Evolutionary conservation across 2,113 vertebrate species (phyloP), one percentile per base, ranked within the genome.

Genomic region (Cephalopholis sonnerati): DNA sequence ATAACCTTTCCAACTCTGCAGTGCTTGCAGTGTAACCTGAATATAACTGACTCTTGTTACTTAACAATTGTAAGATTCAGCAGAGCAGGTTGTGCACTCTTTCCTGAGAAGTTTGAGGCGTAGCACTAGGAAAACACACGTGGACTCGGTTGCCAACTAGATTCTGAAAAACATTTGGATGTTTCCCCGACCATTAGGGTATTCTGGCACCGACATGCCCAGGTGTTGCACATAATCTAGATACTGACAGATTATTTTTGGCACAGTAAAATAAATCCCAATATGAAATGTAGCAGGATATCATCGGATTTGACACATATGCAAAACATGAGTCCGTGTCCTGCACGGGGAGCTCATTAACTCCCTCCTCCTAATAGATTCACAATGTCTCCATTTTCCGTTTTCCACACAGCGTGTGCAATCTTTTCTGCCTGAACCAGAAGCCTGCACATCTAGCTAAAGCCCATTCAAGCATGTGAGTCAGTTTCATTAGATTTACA

Each of bases 401-500:
- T 63, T 77, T 78, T 76, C 55, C n/a, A n/a, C 80, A 61, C 63
- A 58, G 58, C 29, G 1, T 68, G 79, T 62, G 63, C 74, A 86
- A 58, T 83, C 57, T 46, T 79, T 79, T 87, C 71, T 66, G 86
- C 71, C 48, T 68, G 72, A 71, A 79, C 84, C 74, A 79, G 74
- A 87, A 83, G 73, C 79, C 61, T 79, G 53, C 76, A 83, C 12
- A 11, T 82, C 55, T 18, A 54, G 57, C 76, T 64, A 29, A 72
- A 84, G 83, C 46, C 41, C 63, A 29, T 72, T 87, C 59, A 74
- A 70, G 80, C 83, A 9, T 54, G 62, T 63, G 80, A 86, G 74
- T 27, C 87, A 29, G 59, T 85, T 92, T 85, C 79, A 89, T 90
- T 91, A 82, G 71, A 77, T 86, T 80, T 86, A 79, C 77, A 78